These are phyloP conservation scores for Manis crassicaudata DNA, from an alignment of 2,797 vertebrate genomes.

Conservation along the genomic window DNA sequence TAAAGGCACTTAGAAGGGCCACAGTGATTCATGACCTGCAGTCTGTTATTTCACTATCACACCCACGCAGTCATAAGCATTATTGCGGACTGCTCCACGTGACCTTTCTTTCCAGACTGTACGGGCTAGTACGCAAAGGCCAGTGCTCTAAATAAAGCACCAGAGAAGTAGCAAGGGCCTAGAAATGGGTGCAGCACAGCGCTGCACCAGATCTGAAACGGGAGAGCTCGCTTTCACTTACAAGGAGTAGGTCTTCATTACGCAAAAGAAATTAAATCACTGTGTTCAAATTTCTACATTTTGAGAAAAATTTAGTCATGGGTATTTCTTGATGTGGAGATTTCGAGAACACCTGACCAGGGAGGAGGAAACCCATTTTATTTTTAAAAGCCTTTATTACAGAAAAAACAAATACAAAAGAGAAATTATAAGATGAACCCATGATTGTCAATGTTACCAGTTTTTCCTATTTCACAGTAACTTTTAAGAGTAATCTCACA, in stretches of 20 bases:
- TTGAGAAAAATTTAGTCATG: background rate
- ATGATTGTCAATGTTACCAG: background rate
- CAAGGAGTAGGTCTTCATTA: background rate
- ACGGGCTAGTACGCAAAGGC: background rate
- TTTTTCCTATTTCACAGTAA: background rate
- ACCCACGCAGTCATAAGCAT: background rate
- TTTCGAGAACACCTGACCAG: background rate
- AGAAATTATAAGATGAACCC: background rate
- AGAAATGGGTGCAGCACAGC: accelerated
- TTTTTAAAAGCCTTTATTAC: background rate
- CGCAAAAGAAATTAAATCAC: background rate
- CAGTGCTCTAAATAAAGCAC: background rate
- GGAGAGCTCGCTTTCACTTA: background rate
- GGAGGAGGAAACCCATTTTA: background rate
- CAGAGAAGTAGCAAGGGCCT: background rate
- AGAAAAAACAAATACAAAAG: background rate
- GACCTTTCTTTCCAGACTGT: background rate
- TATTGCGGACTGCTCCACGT: background rate
- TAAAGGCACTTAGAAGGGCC: background rate
- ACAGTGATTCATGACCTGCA: background rate
- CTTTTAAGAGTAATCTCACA: background rate
- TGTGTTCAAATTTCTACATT: background rate
- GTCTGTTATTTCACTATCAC: background rate
- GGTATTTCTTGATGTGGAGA: background rate
- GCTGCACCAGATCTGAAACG: background rate